Evolutionary conservation across 2,113 vertebrate species (phyloP).

Genomic region (Gobius niger): DNA sequence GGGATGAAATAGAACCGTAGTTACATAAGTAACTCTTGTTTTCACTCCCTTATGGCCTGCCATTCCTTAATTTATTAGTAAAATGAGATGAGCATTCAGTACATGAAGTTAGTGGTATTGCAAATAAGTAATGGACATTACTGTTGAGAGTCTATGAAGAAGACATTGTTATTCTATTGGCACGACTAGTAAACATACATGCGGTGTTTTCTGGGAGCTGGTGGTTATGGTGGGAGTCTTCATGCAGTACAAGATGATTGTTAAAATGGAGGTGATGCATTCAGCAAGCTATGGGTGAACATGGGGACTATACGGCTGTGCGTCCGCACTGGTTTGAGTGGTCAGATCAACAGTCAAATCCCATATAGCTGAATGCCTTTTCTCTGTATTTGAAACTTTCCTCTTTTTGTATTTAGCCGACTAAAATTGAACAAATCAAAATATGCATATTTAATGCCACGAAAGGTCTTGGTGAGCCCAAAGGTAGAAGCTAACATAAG

Average conservation of each 20-base stretch:
- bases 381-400: no score
- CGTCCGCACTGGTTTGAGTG: background rate
- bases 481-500: background rate
- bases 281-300: background rate
- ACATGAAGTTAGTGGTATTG: constrained; percentile 38
- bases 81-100: constrained; percentile 2
- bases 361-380: no score
- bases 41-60: background rate
- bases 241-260: constrained; percentile 38
- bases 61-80: background rate
- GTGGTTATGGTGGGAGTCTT: constrained; percentile 19
- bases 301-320: constrained; percentile 2
- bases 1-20: no score
- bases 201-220: constrained; percentile 22
- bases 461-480: background rate
- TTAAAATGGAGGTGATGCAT: constrained; percentile 33
- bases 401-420: no score
- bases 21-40: no score
- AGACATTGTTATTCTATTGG: no score
- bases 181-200: constrained; percentile 30
- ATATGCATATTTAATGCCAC: background rate
- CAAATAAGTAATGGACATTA: background rate
- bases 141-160: background rate
- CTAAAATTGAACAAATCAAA: no score
- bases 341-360: background rate